Evolutionary conservation across 2,888 invertebrate species (phyloP), one percentile per base, ranked within the genome.

Genomic region (Sarcophaga subvicina): DNA sequence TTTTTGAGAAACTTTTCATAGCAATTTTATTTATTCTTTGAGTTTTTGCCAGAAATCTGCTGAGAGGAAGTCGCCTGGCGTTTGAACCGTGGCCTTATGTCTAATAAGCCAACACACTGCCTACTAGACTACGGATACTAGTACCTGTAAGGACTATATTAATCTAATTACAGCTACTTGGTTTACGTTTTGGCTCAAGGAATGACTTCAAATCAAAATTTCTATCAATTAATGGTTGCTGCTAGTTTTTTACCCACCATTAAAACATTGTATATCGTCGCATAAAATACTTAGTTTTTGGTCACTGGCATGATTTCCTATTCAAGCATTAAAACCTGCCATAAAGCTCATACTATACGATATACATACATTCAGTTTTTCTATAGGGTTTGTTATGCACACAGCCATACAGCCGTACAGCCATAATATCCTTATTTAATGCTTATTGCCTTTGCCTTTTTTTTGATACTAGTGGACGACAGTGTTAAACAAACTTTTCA

Each of bases 301-400:
- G 80, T 66, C 72, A 80, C 47, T 72, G 66, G 25, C 70, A 64
- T 54, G 20, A 64, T 82, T 70, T 82, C 45, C 76, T 71, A 70
- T 76, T 64, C 63, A 64, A 70, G 70, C 70, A 76, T 76, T 76
- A 71, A 76, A 81, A 75, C 67, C 60, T 62, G 37, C 67, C n/a
- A 54, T 63, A 76, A 70, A 70, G 45, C 22, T 54, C 37, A 76
- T 22, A 54, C 49, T 20, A 17, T 12, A 17, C n/a, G 22, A 67
- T 25, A 11, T 70, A 25, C n/a, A 11, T 70, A 25, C 20, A 54
- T 12, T 14, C 12, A 14, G 54, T 54, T 54, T 12, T 54, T 54
- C 12, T 54, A 54, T 54, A 54, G 1, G 12, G 14, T 54, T 54
- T 54, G 17, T 45, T 27, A 12, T 59, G 49, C 27, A 8, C 27